Evolutionary conservation across 2,888 invertebrate species (phyloP).

Genomic region (Acanthosepion pharaonis): DNA sequence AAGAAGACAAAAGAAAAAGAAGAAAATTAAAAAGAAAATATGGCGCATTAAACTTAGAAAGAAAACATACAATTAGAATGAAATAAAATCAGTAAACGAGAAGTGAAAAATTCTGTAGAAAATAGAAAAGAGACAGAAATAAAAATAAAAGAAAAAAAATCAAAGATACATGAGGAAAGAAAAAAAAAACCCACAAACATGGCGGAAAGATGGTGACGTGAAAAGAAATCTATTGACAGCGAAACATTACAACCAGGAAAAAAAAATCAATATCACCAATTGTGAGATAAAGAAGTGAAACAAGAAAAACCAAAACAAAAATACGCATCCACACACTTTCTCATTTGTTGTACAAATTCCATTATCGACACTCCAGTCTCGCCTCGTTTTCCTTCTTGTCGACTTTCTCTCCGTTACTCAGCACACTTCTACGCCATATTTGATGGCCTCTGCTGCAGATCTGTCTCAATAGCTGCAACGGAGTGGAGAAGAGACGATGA

Average conservation of each 20-base stretch:
- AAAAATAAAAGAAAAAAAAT: neutral
- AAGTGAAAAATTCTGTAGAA: no score
- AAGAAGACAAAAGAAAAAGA: no score
- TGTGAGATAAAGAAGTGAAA: neutral
- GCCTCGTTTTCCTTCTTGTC: neutral
- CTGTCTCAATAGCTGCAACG: neutral
- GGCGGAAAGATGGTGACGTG: neutral
- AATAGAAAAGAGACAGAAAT: neutral
- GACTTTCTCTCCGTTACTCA: neutral
- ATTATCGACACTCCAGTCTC: neutral
- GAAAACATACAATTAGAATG: no score
- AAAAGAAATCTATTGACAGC: neutral
- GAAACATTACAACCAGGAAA: neutral
- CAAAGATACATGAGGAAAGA: neutral
- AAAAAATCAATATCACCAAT: neutral
- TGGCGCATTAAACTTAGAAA: no score
- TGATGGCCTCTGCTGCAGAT: neutral
- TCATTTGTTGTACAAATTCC: conserved; percentile 33
- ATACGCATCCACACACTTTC: neutral
- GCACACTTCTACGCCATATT: neutral
- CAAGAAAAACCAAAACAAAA: neutral
- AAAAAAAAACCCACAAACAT: neutral
- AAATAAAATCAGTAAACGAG: no score
- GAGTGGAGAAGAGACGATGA: neutral
- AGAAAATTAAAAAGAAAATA: neutral